Evolutionary conservation across 1,140 invertebrate species (phyloP).

Genomic region (Lycorma delicatula): DNA sequence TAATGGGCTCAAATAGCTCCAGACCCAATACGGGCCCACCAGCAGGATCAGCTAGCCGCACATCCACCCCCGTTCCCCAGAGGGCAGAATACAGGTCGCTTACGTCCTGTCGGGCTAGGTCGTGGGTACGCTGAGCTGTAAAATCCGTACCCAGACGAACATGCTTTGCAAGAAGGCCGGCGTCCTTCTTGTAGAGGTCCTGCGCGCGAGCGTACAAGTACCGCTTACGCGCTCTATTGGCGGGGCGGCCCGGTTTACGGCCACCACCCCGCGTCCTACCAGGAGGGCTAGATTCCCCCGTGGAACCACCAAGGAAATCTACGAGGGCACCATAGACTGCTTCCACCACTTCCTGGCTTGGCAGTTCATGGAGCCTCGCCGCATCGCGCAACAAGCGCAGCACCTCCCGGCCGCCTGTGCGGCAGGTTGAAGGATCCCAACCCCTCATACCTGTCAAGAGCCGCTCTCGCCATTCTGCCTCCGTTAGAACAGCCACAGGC

Average conservation of each 20-base stretch:
- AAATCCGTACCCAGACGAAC: background rate
- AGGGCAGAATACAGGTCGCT: conserved; percentile 6
- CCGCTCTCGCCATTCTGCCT: background rate
- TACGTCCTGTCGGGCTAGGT: background rate
- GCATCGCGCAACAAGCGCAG: background rate
- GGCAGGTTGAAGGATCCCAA: background rate
- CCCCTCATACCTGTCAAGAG: background rate
- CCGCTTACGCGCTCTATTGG: background rate
- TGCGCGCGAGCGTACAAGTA: background rate
- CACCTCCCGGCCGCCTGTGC: background rate
- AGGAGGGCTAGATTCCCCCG: background rate
- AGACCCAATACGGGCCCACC: background rate
- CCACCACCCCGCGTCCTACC: too few species aligned
- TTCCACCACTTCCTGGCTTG: background rate
- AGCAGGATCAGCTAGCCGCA: background rate
- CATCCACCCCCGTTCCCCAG: conserved; percentile 10
- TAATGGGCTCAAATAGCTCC: conserved; percentile 10
- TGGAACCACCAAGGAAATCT: background rate
- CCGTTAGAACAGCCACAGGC: background rate
- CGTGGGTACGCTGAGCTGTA: background rate
- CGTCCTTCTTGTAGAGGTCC: conserved; percentile 6
- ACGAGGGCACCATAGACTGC: background rate
- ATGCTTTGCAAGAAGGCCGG: background rate
- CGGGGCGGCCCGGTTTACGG: too few species aligned
- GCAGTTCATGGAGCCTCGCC: background rate